Percentiles rank a stretch among this genome's conserved stretches.
Evolutionary conservation across 2,797 vertebrate genomes (phyloP).

Genomic region (Arremon aurantiirostris): DNA sequence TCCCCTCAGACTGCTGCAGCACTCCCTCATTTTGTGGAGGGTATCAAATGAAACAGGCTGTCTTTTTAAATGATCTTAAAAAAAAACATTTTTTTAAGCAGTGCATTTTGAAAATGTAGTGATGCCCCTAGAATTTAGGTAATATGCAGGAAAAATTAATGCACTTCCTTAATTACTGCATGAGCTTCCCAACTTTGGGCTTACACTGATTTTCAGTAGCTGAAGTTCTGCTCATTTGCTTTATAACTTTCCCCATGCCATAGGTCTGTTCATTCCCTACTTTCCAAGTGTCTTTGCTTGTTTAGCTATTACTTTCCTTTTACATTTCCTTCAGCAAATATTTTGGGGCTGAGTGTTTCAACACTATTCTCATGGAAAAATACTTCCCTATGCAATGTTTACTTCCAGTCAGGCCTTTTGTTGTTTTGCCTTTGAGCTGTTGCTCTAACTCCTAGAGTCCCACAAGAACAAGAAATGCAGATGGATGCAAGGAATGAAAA

Average conservation of each 20-base stretch:
- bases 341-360: background rate
- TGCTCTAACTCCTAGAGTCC: background rate
- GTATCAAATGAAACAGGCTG: accelerated
- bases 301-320: background rate
- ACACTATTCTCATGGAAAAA: background rate
- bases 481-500: background rate
- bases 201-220: background rate
- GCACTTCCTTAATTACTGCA: background rate
- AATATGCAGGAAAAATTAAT: background rate
- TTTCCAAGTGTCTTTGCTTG: background rate
- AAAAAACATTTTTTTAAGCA: background rate
- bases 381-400: background rate
- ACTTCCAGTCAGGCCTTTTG: background rate
- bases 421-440: slow-evolving; percentile 2
- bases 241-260: background rate
- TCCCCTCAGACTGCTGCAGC: background rate
- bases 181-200: background rate
- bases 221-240: background rate
- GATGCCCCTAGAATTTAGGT: background rate
- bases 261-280: background rate
- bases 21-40: background rate
- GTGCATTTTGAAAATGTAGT: background rate
- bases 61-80: background rate
- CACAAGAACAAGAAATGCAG: background rate
- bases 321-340: background rate